phyloP scores from a whole-genome alignment of 2,888 invertebrate genomes.

The Sinopyrophorus schimmeli region DNA sequence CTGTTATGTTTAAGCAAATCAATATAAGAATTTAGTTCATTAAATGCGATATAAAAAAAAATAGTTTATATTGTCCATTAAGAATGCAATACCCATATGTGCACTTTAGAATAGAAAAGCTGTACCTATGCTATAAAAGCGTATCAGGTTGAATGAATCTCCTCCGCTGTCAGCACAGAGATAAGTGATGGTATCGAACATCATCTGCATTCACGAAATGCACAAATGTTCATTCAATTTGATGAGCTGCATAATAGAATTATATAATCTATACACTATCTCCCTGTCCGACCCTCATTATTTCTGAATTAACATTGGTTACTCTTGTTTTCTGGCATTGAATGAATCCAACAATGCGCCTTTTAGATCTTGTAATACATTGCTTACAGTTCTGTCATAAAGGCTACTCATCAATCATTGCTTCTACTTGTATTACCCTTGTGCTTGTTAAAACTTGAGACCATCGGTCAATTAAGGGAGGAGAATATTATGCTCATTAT shows the following conservation, averaged over 20 bases:
- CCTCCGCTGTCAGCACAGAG: constrained; percentile 25
- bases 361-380: constrained; percentile 42
- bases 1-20: too few relatives aligned
- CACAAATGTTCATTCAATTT: constrained; percentile 49
- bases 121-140: constrained; percentile 26
- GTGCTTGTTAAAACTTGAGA: constrained; percentile 44
- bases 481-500: constrained; percentile 13
- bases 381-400: constrained; percentile 46
- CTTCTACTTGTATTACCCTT: constrained; percentile 38
- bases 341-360: constrained; percentile 39
- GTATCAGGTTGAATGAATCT: constrained; percentile 24
- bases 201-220: constrained; percentile 38
- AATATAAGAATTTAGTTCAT: too few relatives aligned
- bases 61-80: too few relatives aligned
- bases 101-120: too few relatives aligned
- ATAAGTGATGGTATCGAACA: constrained; percentile 33
- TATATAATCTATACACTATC: constrained; percentile 44
- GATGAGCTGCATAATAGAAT: constrained; percentile 46
- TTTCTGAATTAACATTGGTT: constrained; percentile 42
- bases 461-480: constrained; percentile 45
- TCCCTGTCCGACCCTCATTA: constrained; percentile 47
- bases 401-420: constrained; percentile 46
- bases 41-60: too few relatives aligned
- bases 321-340: constrained; percentile 35
- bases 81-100: too few relatives aligned